Conservation (phyloP, 2,888 invertebrate genomes). For the Norana najaformis region DNA sequence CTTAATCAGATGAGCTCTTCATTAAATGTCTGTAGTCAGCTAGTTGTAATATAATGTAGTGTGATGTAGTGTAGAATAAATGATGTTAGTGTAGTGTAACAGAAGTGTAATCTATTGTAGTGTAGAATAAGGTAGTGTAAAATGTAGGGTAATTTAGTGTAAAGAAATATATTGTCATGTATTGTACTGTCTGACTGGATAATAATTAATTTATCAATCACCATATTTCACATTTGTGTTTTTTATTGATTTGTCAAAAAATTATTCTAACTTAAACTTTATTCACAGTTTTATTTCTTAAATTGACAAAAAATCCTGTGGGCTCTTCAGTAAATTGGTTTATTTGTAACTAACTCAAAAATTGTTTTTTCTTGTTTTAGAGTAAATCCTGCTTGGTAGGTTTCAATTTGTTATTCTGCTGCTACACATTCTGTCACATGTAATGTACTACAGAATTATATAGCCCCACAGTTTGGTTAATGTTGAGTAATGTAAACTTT, state of each 20-base stretch:
- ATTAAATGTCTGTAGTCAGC: background rate
- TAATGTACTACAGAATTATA: background rate
- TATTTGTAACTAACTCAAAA: background rate
- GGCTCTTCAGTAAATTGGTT: background rate
- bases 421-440: background rate
- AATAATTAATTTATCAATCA: background rate
- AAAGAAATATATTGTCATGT: too few relatives aligned
- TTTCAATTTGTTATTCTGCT: background rate
- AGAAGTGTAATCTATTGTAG: too few relatives aligned
- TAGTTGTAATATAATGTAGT: background rate
- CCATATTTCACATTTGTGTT: background rate
- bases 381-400: slow-evolving; percentile 13
- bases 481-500: background rate
- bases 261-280: background rate
- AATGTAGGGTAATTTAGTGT: too few relatives aligned
- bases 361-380: background rate
- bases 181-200: background rate
- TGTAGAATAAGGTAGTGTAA: too few relatives aligned
- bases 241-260: background rate
- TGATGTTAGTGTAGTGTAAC: too few relatives aligned
- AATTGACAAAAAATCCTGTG: background rate
- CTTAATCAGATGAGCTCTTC: background rate
- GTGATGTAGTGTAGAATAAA: too few relatives aligned
- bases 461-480: background rate
- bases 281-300: background rate